Percentiles rank a stretch among this genome's conserved stretches.
phyloP scores from a whole-genome alignment of 2,888 invertebrate species.

The Acanthosepion lycidas region DNA sequence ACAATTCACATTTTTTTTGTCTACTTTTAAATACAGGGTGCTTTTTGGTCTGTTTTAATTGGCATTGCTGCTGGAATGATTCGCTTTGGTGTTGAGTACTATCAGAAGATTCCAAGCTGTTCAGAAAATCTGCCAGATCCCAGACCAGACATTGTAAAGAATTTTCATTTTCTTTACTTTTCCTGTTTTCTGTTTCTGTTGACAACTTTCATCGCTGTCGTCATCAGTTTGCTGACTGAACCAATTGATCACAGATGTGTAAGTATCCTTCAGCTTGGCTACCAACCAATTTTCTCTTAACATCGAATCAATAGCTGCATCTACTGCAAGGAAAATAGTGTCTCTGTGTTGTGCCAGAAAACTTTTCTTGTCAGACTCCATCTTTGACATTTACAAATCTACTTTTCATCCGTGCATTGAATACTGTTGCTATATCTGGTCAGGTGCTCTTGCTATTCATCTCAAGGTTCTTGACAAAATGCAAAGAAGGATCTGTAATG shows the following conservation, averaged over 20 bases:
- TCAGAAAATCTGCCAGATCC: constrained; percentile 64
- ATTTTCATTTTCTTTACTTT: constrained; percentile 76
- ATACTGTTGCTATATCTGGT: too few relatives aligned
- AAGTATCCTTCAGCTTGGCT: constrained; percentile 55
- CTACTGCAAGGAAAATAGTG: too few relatives aligned
- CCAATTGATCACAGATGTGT: constrained; percentile 75
- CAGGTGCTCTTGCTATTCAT: too few relatives aligned
- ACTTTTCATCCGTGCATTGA: too few relatives aligned
- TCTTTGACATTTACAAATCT: too few relatives aligned
- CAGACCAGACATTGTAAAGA: constrained; percentile 64
- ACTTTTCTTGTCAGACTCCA: too few relatives aligned
- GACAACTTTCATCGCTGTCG: constrained; percentile 71
- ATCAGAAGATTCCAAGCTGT: constrained; percentile 75
- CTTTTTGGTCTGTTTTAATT: constrained; percentile 77
- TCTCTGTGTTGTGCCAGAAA: too few relatives aligned
- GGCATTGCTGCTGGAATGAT: constrained; percentile 76
- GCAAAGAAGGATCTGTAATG: too few relatives aligned
- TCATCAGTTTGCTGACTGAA: constrained; percentile 75
- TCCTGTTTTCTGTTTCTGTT: constrained; percentile 76
- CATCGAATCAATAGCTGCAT: not conserved
- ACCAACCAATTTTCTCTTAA: not conserved
- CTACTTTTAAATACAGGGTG: constrained; percentile 75
- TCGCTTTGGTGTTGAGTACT: constrained; percentile 77
- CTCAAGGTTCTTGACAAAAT: too few relatives aligned
- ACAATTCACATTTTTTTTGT: not conserved